Percentiles rank a stretch among this genome's conserved stretches.
phyloP scores from a whole-genome alignment of 2,888 invertebrate genomes.

The Clivina fossor region DNA sequence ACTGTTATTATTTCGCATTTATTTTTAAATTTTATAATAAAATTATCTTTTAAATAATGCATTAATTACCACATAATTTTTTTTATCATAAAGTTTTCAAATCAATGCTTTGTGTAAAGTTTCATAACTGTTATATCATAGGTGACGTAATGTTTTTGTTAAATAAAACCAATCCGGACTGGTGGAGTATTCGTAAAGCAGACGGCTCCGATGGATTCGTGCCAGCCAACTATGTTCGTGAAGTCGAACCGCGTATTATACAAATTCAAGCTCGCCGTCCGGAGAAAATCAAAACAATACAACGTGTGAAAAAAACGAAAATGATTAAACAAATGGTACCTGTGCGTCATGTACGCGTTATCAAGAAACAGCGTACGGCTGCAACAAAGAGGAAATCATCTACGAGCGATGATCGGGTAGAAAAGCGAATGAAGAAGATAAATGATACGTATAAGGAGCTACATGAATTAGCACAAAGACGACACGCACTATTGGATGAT shows the following conservation, averaged over 20 bases:
- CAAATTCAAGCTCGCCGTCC: conserved; percentile 82
- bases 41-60: too few relatives aligned
- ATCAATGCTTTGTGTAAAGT: too few relatives aligned
- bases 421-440: conserved; percentile 76
- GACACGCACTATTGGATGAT: conserved; percentile 85
- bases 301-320: conserved; percentile 87
- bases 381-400: conserved; percentile 49
- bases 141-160: conserved; percentile 79
- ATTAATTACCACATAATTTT: too few relatives aligned
- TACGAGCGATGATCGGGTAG: conserved; percentile 74
- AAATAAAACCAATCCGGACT: conserved; percentile 94
- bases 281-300: conserved; percentile 79
- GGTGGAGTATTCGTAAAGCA: conserved; percentile 91
- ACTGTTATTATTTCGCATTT: too few relatives aligned
- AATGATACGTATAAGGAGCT: conserved; percentile 81
- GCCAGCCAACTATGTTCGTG: conserved; percentile 94
- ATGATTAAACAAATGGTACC: conserved; percentile 84
- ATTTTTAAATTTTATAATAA: too few relatives aligned
- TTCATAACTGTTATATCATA: neutral
- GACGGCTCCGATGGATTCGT: conserved; percentile 95
- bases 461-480: conserved; percentile 73
- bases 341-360: conserved; percentile 65
- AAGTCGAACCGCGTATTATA: conserved; percentile 85
- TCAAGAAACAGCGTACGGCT: conserved; percentile 35
- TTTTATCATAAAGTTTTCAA: too few relatives aligned